Evolutionary conservation across 2,113 vertebrate species (phyloP).

Genomic region (Piprites chloris): DNA sequence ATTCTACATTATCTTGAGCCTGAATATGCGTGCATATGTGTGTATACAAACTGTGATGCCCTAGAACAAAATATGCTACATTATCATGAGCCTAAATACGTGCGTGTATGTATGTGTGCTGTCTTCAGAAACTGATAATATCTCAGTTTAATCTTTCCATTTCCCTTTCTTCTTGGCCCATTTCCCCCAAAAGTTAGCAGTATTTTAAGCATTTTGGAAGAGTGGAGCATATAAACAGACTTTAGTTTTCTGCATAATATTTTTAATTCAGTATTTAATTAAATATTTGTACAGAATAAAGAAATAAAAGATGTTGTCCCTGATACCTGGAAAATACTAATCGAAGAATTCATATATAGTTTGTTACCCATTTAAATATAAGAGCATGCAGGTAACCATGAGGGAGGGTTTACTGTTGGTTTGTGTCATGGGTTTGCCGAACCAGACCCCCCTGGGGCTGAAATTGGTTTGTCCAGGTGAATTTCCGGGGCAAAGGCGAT

Average conservation of each 20-base stretch:
- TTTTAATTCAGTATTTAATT: neutral
- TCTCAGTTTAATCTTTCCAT: neutral
- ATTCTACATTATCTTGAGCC: neutral
- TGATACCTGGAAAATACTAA: neutral
- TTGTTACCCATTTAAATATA: neutral
- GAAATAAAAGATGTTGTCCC: neutral
- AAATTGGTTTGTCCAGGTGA: no score
- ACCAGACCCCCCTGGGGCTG: no score
- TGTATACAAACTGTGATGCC: neutral
- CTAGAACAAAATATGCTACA: neutral
- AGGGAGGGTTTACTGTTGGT: neutral
- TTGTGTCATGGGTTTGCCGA: no score
- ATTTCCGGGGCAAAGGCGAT: no score
- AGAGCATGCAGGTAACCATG: neutral
- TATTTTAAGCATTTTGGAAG: neutral
- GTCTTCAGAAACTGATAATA: neutral
- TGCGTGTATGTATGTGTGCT: neutral
- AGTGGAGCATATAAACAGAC: neutral
- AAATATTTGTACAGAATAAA: neutral
- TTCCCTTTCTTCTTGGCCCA: neutral
- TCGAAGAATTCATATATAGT: neutral
- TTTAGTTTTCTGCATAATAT: neutral
- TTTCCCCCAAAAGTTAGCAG: neutral
- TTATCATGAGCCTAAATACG: accelerated
- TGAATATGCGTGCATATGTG: neutral